Percentiles rank a stretch among this genome's conserved stretches.
These are phyloP conservation scores for Phoebastria nigripes DNA, from an alignment of 2,797 vertebrate genomes.

Conservation along the genomic window DNA sequence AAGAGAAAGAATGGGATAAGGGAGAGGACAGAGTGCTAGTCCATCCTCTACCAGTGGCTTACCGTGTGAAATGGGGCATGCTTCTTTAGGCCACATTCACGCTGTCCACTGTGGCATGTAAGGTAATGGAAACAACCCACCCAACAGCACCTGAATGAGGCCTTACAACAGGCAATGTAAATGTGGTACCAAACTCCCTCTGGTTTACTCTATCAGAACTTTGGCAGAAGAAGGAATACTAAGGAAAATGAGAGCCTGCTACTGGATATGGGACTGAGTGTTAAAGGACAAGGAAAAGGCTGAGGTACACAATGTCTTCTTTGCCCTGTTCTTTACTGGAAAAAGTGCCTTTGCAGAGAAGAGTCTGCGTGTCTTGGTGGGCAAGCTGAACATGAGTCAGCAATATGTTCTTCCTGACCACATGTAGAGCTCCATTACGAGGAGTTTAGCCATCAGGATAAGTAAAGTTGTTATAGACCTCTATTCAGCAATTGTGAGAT, in stretches of 20 bases:
- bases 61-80: neutral
- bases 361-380: neutral
- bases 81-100: neutral
- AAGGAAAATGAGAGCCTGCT: neutral
- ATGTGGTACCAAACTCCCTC: neutral
- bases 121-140: neutral
- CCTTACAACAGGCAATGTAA: neutral
- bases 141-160: fast-evolving
- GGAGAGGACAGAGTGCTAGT: neutral
- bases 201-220: neutral
- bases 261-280: neutral
- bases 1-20: neutral
- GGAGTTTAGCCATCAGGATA: neutral
- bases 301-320: neutral
- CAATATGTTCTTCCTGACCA: neutral
- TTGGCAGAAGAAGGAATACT: neutral
- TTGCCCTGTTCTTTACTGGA: neutral
- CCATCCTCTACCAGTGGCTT: neutral
- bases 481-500: neutral
- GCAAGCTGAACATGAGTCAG: neutral
- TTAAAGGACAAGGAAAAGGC: neutral
- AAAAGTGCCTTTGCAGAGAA: neutral
- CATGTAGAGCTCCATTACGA: neutral
- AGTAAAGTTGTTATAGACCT: neutral
- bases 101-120: neutral